Percentiles rank a stretch among this genome's conserved stretches.
These are phyloP conservation scores for Thunnus maccoyii DNA, from an alignment of 2,113 vertebrate species.

Conservation along the genomic window DNA sequence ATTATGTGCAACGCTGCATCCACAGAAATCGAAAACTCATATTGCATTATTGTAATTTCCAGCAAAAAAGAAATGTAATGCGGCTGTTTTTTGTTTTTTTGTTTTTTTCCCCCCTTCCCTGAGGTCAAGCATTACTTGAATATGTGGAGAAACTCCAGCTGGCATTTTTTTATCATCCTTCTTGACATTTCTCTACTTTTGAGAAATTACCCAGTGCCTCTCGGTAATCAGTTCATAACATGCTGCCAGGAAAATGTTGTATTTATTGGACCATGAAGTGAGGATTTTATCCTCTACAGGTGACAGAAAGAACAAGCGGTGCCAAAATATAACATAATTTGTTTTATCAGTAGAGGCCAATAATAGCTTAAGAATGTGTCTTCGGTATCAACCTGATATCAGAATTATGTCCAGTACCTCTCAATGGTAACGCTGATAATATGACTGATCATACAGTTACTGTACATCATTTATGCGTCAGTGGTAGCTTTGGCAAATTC, in stretches of 20 bases:
- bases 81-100: neutral
- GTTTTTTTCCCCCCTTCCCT: neutral
- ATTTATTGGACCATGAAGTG: conserved; percentile 8
- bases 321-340: conserved; percentile 5
- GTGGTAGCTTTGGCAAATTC: neutral
- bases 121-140: conserved; percentile 3
- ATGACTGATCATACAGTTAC: neutral
- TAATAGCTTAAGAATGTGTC: neutral
- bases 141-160: conserved; percentile 26
- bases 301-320: neutral
- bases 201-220: conserved; percentile 40
- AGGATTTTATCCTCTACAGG: conserved; percentile 18
- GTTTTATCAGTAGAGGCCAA: neutral
- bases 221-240: conserved; percentile 8
- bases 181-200: conserved; percentile 49
- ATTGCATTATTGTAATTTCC: neutral
- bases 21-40: neutral
- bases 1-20: neutral
- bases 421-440: neutral
- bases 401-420: neutral
- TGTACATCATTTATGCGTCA: neutral
- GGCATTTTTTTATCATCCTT: conserved; percentile 44
- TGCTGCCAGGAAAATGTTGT: conserved; percentile 18
- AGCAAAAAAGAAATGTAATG: neutral
- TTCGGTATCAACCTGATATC: neutral